Evolutionary conservation across 2,797 vertebrate genomes (phyloP), one percentile per base, ranked within the genome.

Genomic region (Sebastiscus albofasciatus): DNA sequence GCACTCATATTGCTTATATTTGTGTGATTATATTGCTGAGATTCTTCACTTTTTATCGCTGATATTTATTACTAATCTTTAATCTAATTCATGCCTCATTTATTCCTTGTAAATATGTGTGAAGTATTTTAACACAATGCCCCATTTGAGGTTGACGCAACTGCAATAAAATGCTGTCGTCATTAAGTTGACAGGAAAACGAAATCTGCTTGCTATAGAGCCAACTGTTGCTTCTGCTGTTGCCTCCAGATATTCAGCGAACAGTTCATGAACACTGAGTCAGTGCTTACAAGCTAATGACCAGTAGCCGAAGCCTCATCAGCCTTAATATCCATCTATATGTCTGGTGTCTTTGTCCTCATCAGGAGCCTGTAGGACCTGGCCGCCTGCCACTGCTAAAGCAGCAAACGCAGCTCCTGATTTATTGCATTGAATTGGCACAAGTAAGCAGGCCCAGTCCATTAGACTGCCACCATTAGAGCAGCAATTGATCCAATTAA

Each of bases 401-500:
- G 79, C 78, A 64, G 70, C 72, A 61, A 59, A 77, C 34, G 2
- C 74, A 54, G 64, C 54, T 71, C 71, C 66, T 73, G 87, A 88
- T 87, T 90, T 74, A 70, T 81, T 34, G 55, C 71, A 75, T 78
- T 58, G 81, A 87, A 75, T 80, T 33, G 69, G 70, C 60, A 79
- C 75, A 61, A 89, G 73, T 78, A 72, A 81, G 59, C 77, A 27
- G 70, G 76, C 85, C 52, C 67, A 74, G 82, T 81, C 87, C 82
- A 84, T 92, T 83, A 77, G 72, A 67, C 60, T n/a, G 5, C 46
- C 29, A 24, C 77, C 71, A 79, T 84, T 82, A 87, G 65, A 39
- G 67, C 42, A 39, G 68, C 26, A 31, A 82, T 80, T 76, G 79
- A 88, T 89, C 80, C 81, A 83, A 78, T 86, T 87, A 84, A 27